Conservation (phyloP, 2,113 vertebrate genomes). For the Pundamilia nyererei region DNA sequence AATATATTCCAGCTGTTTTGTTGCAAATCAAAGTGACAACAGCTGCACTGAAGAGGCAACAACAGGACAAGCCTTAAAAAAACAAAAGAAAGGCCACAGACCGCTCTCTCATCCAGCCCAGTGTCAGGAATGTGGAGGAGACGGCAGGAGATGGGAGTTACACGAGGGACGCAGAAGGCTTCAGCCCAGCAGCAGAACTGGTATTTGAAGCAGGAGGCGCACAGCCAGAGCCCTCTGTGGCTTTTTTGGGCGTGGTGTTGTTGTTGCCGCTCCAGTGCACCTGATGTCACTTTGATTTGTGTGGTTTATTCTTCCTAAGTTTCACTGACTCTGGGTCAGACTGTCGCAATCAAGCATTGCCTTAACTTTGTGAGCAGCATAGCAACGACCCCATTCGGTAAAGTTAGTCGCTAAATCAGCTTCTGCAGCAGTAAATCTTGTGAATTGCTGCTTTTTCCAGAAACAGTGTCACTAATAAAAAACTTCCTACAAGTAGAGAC, state of each 20-base stretch:
- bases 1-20: not conserved
- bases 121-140: not conserved
- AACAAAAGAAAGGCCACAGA: not conserved
- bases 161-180: not conserved
- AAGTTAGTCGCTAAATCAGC: not conserved
- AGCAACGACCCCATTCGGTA: not conserved
- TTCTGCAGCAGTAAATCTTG: not conserved
- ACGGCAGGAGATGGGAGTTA: not conserved
- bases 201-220: rapidly evolving
- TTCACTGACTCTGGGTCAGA: not conserved
- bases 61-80: not conserved
- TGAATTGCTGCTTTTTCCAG: not conserved
- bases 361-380: not conserved
- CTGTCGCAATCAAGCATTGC: not conserved
- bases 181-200: not conserved
- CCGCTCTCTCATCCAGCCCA: not conserved
- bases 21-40: not conserved
- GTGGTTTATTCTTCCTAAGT: not conserved
- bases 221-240: rapidly evolving
- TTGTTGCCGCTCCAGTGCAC: not conserved
- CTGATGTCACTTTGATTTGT: not conserved
- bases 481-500: not conserved
- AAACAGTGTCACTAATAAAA: not conserved
- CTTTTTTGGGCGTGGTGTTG: rapidly evolving
- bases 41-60: not conserved